Evolutionary conservation across 2,113 vertebrate species (phyloP).

Genomic region (Callithrix jacchus): DNA sequence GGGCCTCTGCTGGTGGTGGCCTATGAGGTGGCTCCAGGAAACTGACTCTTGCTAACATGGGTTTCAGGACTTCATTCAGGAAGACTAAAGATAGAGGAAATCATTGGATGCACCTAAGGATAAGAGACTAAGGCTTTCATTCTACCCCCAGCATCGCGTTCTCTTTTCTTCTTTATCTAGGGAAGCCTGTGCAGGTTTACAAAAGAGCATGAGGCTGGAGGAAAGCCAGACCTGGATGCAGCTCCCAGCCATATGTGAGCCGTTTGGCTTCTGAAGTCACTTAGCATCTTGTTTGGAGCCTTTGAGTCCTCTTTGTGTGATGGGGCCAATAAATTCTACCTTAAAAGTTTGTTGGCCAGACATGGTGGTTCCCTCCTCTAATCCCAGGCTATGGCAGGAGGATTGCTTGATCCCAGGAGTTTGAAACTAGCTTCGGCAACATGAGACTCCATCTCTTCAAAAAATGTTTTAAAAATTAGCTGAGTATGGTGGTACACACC

Average conservation of each 20-base stretch:
- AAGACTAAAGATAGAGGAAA: neutral
- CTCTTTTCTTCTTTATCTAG: neutral
- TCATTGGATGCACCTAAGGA: neutral
- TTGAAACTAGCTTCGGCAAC: too few species aligned
- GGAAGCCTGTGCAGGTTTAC: rapidly evolving
- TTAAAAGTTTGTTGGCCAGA: neutral
- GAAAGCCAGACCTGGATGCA: neutral
- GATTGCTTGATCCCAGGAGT: too few species aligned
- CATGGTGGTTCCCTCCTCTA: too few species aligned
- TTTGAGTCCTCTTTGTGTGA: neutral
- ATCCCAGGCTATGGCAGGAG: too few species aligned
- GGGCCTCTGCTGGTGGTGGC: rapidly evolving
- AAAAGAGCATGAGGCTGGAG: neutral
- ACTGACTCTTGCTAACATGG: neutral
- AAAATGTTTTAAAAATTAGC: too few species aligned
- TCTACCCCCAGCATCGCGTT: too few species aligned
- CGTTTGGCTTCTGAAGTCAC: neutral
- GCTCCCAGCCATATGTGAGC: neutral
- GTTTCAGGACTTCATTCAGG: neutral
- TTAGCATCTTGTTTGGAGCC: neutral
- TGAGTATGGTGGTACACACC: too few species aligned
- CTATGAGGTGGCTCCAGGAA: neutral
- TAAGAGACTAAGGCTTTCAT: too few species aligned
- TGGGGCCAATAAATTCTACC: neutral
- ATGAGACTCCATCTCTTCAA: too few species aligned